Evolutionary conservation across 2,888 invertebrate genomes (phyloP).

Genomic region (Hipparchia semele): DNA sequence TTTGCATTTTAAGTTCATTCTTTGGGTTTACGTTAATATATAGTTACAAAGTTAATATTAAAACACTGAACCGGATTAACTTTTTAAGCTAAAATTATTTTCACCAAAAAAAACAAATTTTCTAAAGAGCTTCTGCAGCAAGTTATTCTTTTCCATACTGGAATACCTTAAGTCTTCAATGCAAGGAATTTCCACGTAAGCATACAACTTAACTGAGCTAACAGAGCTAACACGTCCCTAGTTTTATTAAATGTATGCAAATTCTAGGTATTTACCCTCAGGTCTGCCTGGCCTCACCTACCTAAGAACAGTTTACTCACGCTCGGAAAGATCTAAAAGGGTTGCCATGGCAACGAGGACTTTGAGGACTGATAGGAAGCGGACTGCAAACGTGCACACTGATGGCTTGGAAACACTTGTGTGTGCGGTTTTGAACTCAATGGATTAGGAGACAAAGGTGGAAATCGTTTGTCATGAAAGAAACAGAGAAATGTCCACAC

Average conservation of each 20-base stretch:
- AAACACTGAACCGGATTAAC: no score
- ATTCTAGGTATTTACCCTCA: slow-evolving; percentile 24
- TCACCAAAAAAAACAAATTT: neutral
- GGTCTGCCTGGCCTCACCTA: slow-evolving; percentile 20
- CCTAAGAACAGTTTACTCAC: slow-evolving; percentile 33
- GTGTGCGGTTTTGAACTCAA: slow-evolving; percentile 31
- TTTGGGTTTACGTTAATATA: no score
- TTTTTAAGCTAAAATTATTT: neutral
- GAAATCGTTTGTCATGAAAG: slow-evolving; percentile 16
- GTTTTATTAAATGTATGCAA: slow-evolving; percentile 28
- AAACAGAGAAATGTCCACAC: slow-evolving; percentile 18
- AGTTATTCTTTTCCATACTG: neutral
- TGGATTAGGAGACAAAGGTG: slow-evolving; percentile 16
- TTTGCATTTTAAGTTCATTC: no score
- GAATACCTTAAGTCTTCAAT: neutral
- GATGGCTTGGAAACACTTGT: slow-evolving; percentile 26
- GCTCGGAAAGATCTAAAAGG: slow-evolving; percentile 33
- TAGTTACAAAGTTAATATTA: no score
- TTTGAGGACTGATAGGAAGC: slow-evolving; percentile 37
- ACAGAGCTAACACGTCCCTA: slow-evolving; percentile 16
- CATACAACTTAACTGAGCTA: slow-evolving; percentile 27
- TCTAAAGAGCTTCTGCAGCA: neutral
- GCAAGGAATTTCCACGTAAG: slow-evolving; percentile 17
- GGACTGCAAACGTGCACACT: slow-evolving; percentile 35
- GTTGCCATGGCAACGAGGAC: slow-evolving; percentile 33